phyloP scores from a whole-genome alignment of 2,888 invertebrate species.

The Pristionchus fissidentatus region DNA sequence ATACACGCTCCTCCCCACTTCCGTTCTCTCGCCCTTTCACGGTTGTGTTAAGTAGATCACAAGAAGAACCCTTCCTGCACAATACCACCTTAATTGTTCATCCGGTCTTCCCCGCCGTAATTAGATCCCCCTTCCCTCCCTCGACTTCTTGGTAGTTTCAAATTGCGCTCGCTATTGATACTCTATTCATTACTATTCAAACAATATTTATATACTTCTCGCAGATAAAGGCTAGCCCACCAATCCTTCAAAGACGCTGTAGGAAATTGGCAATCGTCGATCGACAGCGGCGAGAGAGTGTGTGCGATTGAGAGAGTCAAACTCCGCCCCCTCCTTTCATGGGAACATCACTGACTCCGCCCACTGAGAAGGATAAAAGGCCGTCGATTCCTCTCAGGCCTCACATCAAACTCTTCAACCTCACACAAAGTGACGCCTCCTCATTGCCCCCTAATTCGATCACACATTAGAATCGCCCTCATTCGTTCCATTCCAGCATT shows the following conservation, averaged over 20 bases:
- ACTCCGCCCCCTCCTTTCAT: constrained; percentile 26
- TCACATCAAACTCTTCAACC: too few relatives aligned
- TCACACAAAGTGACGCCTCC: too few relatives aligned
- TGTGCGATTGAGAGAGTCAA: not conserved
- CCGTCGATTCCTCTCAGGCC: constrained; percentile 20
- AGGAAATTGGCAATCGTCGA: too few relatives aligned
- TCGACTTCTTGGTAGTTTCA: not conserved
- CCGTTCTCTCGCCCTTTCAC: not conserved
- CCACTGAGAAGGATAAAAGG: constrained; percentile 9
- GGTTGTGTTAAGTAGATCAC: constrained; percentile 24
- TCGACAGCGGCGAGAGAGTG: not conserved
- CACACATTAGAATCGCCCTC: too few relatives aligned
- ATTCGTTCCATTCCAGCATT: not conserved
- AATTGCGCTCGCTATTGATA: not conserved
- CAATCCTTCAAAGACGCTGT: too few relatives aligned
- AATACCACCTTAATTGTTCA: constrained; percentile 8
- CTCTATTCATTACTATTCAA: not conserved
- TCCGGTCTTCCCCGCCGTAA: not conserved
- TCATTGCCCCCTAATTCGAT: too few relatives aligned
- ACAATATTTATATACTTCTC: not conserved
- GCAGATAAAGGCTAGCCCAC: too few relatives aligned
- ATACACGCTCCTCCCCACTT: too few relatives aligned
- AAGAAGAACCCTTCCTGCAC: not conserved
- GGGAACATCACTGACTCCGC: constrained; percentile 12
- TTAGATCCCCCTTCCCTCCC: not conserved